phyloP scores from a whole-genome alignment of 2,888 invertebrate species.

The Mamestra brassicae region DNA sequence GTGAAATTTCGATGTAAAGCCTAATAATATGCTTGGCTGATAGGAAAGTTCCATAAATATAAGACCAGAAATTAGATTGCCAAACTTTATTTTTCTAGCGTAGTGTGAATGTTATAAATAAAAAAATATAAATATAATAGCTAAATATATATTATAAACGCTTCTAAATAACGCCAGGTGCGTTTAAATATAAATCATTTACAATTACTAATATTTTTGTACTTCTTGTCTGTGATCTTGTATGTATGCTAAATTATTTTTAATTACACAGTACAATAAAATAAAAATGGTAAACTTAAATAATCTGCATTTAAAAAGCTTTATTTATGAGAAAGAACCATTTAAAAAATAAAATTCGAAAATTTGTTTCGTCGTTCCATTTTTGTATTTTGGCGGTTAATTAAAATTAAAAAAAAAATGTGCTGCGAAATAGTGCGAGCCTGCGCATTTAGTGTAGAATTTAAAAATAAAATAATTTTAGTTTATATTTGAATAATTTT shows the following conservation, averaged over 20 bases:
- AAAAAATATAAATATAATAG: constrained; percentile 35
- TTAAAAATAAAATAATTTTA: constrained; percentile 32
- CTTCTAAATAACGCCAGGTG: constrained; percentile 50
- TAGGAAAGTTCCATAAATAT: constrained; percentile 18
- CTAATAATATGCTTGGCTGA: neutral
- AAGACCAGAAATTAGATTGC: constrained; percentile 31
- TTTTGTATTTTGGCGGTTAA: constrained; percentile 35
- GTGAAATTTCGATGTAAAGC: neutral
- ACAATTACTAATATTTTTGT: constrained; percentile 61
- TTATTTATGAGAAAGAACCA: constrained; percentile 31
- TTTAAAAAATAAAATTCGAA: neutral
- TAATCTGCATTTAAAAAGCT: constrained; percentile 56
- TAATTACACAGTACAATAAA: constrained; percentile 45
- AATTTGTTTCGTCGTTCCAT: constrained; percentile 19
- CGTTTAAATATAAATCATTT: constrained; percentile 48
- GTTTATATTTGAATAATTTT: constrained; percentile 44
- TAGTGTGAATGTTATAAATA: constrained; percentile 40
- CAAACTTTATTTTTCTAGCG: constrained; percentile 44
- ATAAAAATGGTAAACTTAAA: constrained; percentile 28
- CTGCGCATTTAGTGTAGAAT: constrained; percentile 42
- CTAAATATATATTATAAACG: constrained; percentile 41
- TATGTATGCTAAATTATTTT: constrained; percentile 55
- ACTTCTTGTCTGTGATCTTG: constrained; percentile 72
- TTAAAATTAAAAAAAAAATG: constrained; percentile 22
- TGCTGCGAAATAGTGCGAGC: constrained; percentile 22